Base-by-base conservation (phyloP, 2,113 vertebrate genomes). In the Pomatorhinus ruficollis region DNA sequence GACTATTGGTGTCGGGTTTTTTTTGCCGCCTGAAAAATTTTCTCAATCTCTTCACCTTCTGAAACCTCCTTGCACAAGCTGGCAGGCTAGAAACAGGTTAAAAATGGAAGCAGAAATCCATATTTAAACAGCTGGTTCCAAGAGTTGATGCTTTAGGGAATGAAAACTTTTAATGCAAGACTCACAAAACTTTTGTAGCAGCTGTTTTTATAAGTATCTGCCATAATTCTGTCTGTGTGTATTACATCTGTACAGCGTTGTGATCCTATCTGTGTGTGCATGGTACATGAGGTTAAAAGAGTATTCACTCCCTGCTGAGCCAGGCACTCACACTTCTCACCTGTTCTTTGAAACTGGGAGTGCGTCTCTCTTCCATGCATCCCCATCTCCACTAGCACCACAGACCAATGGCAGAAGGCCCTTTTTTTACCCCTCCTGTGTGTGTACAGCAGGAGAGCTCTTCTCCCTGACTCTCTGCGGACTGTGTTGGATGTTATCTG, bases 21-120 rank as follows among this genome's bases (percentile, higher is more conserved):
- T 15, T 61, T 89, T 77, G n/a, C 63, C 79, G 87, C 52, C 53
- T 87, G 50, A 12, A 15, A 15, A 65, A 44, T 83, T 91, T 87
- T 83, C 39, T 87, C 37, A 69, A 82, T 47, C 27, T 15, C 8
- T 93, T 82, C 21, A n/a, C 24, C 27, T 71, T 69, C 40, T 80
- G 70, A 91, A 91, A 69, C 57, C 61, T 91, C 45, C 42, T 9
- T 61, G 49, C 7, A 33, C 14, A 82, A 69, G 27, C 84, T 79
- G 78, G 50, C 63, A 93, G 70, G 42, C 82, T 93, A 77, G 68
- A 96, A 94, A 59, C 28, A 87, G 39, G 39, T 70, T 94, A 63
- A 83, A 87, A 95, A 86, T 83, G 59, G 68, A 80, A 95, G 56
- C 35, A 56, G 68, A 95, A 83, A 80, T 83, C 52, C 71, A 24